Evolutionary conservation across 2,888 invertebrate species (phyloP).

Genomic region (Melitaea athalia): DNA sequence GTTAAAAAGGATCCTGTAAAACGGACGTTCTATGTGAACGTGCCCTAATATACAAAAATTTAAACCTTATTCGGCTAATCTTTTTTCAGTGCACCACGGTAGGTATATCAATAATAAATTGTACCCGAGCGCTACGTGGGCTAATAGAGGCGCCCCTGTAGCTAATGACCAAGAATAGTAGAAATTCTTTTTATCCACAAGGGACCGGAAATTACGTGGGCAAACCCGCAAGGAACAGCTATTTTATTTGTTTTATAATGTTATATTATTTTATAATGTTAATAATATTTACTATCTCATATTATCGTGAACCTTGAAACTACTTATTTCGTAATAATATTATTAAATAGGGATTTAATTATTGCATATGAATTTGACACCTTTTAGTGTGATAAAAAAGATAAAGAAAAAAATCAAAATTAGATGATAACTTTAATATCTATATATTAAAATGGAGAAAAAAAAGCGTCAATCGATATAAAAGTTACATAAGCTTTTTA

Average conservation of each 20-base stretch:
- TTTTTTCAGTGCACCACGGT: too few relatives aligned
- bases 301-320: constrained; percentile 31
- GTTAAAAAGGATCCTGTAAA: too few relatives aligned
- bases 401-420: constrained; percentile 3
- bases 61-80: too few relatives aligned
- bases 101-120: too few relatives aligned
- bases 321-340: constrained; percentile 18
- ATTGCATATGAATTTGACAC: constrained; percentile 24
- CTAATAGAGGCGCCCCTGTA: background rate
- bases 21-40: too few relatives aligned
- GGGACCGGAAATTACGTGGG: background rate
- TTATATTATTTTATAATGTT: background rate
- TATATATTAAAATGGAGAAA: too few relatives aligned
- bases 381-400: constrained; percentile 24
- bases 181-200: too few relatives aligned
- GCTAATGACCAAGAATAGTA: background rate
- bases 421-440: background rate
- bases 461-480: too few relatives aligned
- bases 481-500: too few relatives aligned
- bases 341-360: constrained; percentile 12
- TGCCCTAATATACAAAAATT: too few relatives aligned
- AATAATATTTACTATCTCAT: constrained; percentile 3
- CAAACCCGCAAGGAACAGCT: background rate
- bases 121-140: too few relatives aligned
- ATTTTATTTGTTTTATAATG: background rate